These are phyloP conservation scores for Synergus itoensis DNA, from an alignment of 2,888 invertebrate genomes.

Conservation along the genomic window DNA sequence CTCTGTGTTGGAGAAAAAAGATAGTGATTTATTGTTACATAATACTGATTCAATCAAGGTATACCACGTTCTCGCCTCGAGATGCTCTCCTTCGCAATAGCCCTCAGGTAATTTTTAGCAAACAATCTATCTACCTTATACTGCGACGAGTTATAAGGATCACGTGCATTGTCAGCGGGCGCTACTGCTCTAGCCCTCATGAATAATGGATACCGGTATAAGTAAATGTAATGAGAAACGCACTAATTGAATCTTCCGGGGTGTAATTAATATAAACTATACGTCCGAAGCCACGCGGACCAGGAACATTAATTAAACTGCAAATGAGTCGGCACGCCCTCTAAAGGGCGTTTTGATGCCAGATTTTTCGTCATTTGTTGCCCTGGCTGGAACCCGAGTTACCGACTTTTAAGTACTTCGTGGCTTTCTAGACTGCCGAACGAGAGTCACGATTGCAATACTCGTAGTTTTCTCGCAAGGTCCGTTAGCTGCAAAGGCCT, in stretches of 20 bases:
- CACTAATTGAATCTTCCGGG: constrained; percentile 77
- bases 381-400: constrained; percentile 44
- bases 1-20: neutral
- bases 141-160: constrained; percentile 59
- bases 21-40: constrained; percentile 36
- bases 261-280: constrained; percentile 76
- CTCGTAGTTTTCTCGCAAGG: neutral
- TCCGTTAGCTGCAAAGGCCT: constrained; percentile 24
- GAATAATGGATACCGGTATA: constrained; percentile 74
- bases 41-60: constrained; percentile 29
- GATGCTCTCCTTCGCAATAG: constrained; percentile 34
- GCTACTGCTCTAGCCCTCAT: constrained; percentile 65
- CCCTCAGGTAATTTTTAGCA: constrained; percentile 46
- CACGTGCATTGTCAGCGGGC: constrained; percentile 67
- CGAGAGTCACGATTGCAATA: constrained; percentile 34
- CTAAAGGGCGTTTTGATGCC: constrained; percentile 35
- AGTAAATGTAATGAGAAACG: constrained; percentile 76
- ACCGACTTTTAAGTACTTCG: constrained; percentile 15
- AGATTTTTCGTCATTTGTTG: constrained; percentile 57
- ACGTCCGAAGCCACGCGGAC: constrained; percentile 63
- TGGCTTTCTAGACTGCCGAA: constrained; percentile 30
- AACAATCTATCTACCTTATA: constrained; percentile 47
- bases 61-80: constrained; percentile 9
- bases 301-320: constrained; percentile 70
- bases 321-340: constrained; percentile 50